Base-by-base conservation (phyloP, 2,888 invertebrate species). In the Mayetiola destructor region DNA sequence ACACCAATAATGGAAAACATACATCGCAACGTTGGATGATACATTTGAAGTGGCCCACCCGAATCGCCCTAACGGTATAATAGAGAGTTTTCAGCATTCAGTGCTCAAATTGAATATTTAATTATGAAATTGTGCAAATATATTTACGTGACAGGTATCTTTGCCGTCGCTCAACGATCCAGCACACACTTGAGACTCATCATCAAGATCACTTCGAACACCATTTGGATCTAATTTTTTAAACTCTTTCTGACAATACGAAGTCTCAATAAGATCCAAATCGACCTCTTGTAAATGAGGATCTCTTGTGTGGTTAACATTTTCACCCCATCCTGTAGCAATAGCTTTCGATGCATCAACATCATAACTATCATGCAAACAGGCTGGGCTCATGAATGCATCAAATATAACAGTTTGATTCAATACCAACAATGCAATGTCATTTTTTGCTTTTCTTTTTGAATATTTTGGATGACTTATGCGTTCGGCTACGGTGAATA, bases 1-100 rank as follows among this genome's bases (percentile, higher is more conserved):
- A 80, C 60, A 1, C 78, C 79, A 56, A 77, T 65, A 1, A 78
- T 62, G 52, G 70, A 69, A 61, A 73, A 74, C 63, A 77, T 67
- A 60, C 78, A 79, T 5, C 65, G 60, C 6, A 65, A 56, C 4
- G 62, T 57, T 1, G 21, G 6, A 62, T 68, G 69, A 53, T 66
- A 66, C 0, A 75, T 64, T 52, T 73, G 71, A 21, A 84, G 66
- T 1, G 83, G 82, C 2, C 82, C 81, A n/a, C 84, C 84, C 10
- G 80, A 81, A 68, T 83, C 82, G 9, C 82, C 81, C 74, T 40
- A 8, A 32, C 20, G 5, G 9, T 37, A 6, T 9, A 12, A 12
- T 9, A 32, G 12, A 32, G 6, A 32, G 6, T 9, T 9, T 10
- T 37, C 10, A 60, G 58, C 57, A 56, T 10, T 32, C 12, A 32